Conservation (phyloP, 1,140 invertebrate genomes). For the Prorops nasuta region DNA sequence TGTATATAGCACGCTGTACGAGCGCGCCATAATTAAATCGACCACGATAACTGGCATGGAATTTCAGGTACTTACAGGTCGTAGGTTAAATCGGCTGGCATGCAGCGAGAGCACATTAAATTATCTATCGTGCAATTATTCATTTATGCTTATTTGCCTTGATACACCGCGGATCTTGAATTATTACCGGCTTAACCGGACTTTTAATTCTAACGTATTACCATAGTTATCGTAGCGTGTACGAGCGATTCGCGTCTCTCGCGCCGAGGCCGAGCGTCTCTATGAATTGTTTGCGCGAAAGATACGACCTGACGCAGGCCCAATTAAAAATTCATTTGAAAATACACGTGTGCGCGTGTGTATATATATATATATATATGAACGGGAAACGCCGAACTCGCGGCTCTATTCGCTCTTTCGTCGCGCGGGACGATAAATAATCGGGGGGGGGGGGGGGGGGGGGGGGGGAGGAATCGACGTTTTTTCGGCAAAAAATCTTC, state of each 20-base stretch:
- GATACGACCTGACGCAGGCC: background rate
- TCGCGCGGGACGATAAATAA: no score
- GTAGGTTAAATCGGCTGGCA: slow-evolving; percentile 16
- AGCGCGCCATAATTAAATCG: no score
- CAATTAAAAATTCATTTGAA: no score
- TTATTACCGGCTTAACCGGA: slow-evolving; percentile 52
- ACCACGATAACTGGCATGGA: no score
- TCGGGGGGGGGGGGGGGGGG: no score
- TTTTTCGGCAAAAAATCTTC: background rate
- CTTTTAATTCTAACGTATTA: slow-evolving; percentile 54
- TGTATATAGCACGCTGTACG: no score
- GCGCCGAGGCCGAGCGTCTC: slow-evolving; percentile 1
- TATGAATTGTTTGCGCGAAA: slow-evolving; percentile 6
- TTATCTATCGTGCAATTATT: slow-evolving; percentile 55
- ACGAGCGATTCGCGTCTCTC: slow-evolving; percentile 30
- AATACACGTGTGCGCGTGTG: no score
- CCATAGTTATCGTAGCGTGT: slow-evolving; percentile 50
- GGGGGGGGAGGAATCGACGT: no score
- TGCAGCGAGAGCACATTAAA: slow-evolving; percentile 43
- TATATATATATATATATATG: no score
- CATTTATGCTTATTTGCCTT: slow-evolving; percentile 56
- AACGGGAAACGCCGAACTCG: no score
- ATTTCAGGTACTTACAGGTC: no score
- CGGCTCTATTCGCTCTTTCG: no score
- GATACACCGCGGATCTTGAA: slow-evolving; percentile 53